Evolutionary conservation across 2,888 invertebrate species (phyloP), one percentile per base, ranked within the genome.

Genomic region (Nomada ferruginata): DNA sequence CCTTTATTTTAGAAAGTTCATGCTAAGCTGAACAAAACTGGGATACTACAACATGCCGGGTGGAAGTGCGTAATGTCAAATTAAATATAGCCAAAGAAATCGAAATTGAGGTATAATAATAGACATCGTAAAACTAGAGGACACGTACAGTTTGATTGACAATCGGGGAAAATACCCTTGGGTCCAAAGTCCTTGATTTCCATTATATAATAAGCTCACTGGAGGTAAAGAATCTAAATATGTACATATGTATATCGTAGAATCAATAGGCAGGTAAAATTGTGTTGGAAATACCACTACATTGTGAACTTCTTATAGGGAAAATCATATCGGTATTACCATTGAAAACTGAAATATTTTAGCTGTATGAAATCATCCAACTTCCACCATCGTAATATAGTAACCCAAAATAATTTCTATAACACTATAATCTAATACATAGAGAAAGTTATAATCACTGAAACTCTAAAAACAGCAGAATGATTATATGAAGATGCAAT

Each of bases 221-320:
- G 20, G 20, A n/a, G 53, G 36, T 5, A 60, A n/a, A 36, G 18
- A 57, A 57, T 57, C 15, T 57, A 57, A 26, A 47, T 15, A 47
- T 47, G 11, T 47, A 13, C 47, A 15, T 47, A 13, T 26, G 26
- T 26, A 26, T 47, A n/a, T 9, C 59, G 18, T 7, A 2, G 36
- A 60, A 60, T 63, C 63, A n/a, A 63, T 63, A 61, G 18, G 36
- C 36, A 44, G 63, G 44, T 63, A 15, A 23, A 20, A 47, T 36
- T 36, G 9, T n/a, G n/a, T 2, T 20, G 15, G 15, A 63, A 23
- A 47, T 63, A 47, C 15, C 2, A 63, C 23, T 63, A 44, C 44
- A 63, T 63, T 13, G 44, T 23, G 13, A 63, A 63, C 2, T 44
- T 44, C 2, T 15, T 47, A 7, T 36, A 47, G 47, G 47, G 15